phyloP scores from a whole-genome alignment of 2,888 invertebrate genomes.

The Belgica antarctica region DNA sequence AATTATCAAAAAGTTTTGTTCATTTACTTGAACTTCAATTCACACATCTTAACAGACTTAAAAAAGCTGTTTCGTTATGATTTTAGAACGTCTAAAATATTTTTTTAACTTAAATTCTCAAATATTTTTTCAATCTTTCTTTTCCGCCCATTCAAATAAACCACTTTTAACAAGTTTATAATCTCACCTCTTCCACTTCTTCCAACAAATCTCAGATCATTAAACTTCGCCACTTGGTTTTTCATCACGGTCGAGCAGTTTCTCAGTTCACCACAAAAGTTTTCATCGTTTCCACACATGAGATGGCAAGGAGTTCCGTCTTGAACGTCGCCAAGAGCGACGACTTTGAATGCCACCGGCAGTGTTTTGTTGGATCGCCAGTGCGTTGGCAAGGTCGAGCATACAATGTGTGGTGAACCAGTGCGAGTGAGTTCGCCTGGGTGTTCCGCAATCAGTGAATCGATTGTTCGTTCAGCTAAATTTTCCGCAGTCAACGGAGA shows the following conservation, averaged over 20 bases:
- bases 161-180: too few species aligned
- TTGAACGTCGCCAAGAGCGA: conserved; percentile 85
- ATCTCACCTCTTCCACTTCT: conserved; percentile 93
- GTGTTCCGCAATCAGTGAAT: conserved; percentile 82
- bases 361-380: conserved; percentile 97
- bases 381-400: conserved; percentile 88
- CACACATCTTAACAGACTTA: neutral
- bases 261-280: conserved; percentile 88
- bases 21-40: too few species aligned
- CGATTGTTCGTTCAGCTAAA: conserved; percentile 78
- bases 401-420: conserved; percentile 91
- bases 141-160: neutral
- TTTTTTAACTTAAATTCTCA: too few species aligned
- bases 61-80: neutral
- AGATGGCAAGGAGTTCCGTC: conserved; percentile 94
- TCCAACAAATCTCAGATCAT: conserved; percentile 95
- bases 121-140: neutral
- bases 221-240: conserved; percentile 96
- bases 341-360: conserved; percentile 92
- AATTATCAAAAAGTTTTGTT: too few species aligned
- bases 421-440: conserved; percentile 91
- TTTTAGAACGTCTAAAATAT: too few species aligned
- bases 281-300: conserved; percentile 95
- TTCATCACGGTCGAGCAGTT: conserved; percentile 94
- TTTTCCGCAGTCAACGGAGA: conserved; percentile 72